Evolutionary conservation across 2,888 invertebrate genomes (phyloP).

Genomic region (Camponotus fellah): DNA sequence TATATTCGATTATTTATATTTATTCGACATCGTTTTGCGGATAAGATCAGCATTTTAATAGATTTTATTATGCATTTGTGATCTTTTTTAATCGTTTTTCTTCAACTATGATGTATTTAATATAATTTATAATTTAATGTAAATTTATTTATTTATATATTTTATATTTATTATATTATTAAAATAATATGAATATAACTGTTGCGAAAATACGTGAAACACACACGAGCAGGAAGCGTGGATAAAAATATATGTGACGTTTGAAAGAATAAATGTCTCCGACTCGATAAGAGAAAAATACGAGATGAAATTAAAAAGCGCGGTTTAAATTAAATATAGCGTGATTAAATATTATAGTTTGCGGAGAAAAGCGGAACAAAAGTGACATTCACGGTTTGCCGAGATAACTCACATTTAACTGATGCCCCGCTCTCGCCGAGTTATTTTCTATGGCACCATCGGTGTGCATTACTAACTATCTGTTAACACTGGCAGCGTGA

Average conservation of each 20-base stretch:
- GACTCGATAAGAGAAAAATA: slow-evolving; percentile 13
- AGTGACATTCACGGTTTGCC: slow-evolving; percentile 28
- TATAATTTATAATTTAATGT: not conserved
- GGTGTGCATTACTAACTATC: slow-evolving; percentile 44
- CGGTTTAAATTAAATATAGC: slow-evolving; percentile 32
- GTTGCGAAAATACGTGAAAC: not conserved
- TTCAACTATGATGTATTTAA: not conserved
- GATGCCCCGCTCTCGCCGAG: slow-evolving; percentile 3
- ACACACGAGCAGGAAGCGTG: not conserved
- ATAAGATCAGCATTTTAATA: not conserved
- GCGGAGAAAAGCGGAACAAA: slow-evolving; percentile 1
- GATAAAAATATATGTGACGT: not conserved
- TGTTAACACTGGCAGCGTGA: slow-evolving; percentile 35
- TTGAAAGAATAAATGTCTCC: not conserved
- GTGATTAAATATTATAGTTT: slow-evolving; percentile 43
- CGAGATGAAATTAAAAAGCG: slow-evolving; percentile 1
- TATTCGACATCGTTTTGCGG: not conserved
- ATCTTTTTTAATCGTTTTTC: not conserved
- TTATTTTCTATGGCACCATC: slow-evolving; percentile 45
- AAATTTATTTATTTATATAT: not conserved
- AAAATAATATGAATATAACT: not conserved
- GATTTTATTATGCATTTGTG: not conserved
- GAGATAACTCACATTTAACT: slow-evolving; percentile 50
- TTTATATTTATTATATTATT: not conserved
- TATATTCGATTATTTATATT: not conserved